Conservation (phyloP, 2,888 invertebrate genomes). For the Mythimna ferrago region DNA sequence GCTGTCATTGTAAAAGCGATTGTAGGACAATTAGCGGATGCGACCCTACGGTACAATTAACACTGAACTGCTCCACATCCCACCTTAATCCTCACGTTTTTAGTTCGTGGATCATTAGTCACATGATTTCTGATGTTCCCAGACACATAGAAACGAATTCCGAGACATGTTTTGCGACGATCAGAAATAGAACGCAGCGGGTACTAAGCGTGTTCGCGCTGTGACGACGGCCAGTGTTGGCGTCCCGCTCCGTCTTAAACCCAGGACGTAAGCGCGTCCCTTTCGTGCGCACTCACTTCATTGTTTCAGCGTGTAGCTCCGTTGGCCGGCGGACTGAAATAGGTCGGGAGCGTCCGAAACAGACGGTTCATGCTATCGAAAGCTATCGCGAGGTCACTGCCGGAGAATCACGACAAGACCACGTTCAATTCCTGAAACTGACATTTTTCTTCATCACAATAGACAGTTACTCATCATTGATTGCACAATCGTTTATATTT, state of each 20-base stretch:
- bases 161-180: slow-evolving; percentile 90
- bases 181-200: slow-evolving; percentile 89
- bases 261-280: slow-evolving; percentile 82
- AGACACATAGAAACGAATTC: slow-evolving; percentile 90
- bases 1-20: slow-evolving; percentile 65
- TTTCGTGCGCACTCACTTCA: slow-evolving; percentile 86
- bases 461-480: slow-evolving; percentile 62
- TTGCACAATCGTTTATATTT: slow-evolving; percentile 64
- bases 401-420: slow-evolving; percentile 79
- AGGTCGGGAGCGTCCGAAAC: slow-evolving; percentile 88
- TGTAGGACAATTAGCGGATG: slow-evolving; percentile 59
- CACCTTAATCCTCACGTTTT: slow-evolving; percentile 71
- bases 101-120: slow-evolving; percentile 84
- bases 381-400: slow-evolving; percentile 88
- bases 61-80: slow-evolving; percentile 49
- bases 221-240: slow-evolving; percentile 81
- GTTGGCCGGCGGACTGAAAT: slow-evolving; percentile 88
- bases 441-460: slow-evolving; percentile 62
- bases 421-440: slow-evolving; percentile 70
- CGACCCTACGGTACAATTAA: slow-evolving; percentile 58
- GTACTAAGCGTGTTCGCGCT: slow-evolving; percentile 87
- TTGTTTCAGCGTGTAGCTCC: slow-evolving; percentile 87
- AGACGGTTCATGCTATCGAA: slow-evolving; percentile 87
- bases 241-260: slow-evolving; percentile 82
- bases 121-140: slow-evolving; percentile 89